Evolutionary conservation across 2,888 invertebrate genomes (phyloP), one percentile per base, ranked within the genome.

Genomic region (Macaria notata): DNA sequence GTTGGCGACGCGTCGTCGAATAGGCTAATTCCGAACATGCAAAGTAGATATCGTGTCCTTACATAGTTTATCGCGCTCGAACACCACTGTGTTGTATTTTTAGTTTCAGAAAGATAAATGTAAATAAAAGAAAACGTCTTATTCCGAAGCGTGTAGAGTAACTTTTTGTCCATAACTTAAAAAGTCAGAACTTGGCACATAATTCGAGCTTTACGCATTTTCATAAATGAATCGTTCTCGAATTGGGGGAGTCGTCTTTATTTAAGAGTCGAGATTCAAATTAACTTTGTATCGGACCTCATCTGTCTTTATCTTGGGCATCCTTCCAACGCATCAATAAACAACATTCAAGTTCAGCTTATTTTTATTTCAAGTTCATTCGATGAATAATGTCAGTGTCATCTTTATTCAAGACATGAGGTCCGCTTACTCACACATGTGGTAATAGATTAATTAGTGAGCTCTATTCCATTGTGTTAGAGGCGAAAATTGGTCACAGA

Each of bases 361-460:
- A 68, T 64, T 72, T 68, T 65, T 63, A 64, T 68, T 69, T 73
- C 72, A 73, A 76, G 72, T 72, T 76, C 69, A 65, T 61, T 59
- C 51, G 62, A 70, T 70, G 69, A 66, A 70, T 70, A 70, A 76
- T 71, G 67, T 66, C 71, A 72, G 69, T 75, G 77, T 68, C 72
- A 72, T 67, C 62, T 57, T 64, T 68, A 66, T 68, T 63, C 64
- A 66, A 60, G 56, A 65, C 62, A 65, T 63, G 61, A 62, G 56
- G 59, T 43, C 48, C 58, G 56, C 55, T 59, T 31, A 54, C 51
- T 9, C 47, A 52, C 9, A 56, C 60, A 42, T 33, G 7, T 42
- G 29, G 9, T 2, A 29, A 9, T 38, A 31, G 5, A n/a, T 45
- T 51, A 52, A 51, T 48, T 54, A 48, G 4, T 54, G 54, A 42